These are phyloP conservation scores for Trichacis sp. DNA, from an alignment of 2,888 invertebrate species.

Conservation along the genomic window DNA sequence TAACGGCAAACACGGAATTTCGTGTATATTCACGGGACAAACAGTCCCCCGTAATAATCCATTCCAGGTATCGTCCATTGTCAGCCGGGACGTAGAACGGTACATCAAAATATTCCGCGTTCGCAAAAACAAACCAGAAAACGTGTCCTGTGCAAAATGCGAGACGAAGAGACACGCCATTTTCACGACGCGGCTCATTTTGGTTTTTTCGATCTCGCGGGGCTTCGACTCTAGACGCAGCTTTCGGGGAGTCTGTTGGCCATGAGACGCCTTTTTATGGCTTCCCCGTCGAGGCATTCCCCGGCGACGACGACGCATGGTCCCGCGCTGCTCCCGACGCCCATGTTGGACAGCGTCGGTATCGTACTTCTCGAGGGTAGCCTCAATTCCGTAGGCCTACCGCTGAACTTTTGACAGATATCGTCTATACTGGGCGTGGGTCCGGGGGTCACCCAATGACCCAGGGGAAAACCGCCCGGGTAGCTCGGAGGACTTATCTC, in stretches of 20 bases:
- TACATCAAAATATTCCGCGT: slow-evolving; percentile 15
- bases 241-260: slow-evolving; percentile 89
- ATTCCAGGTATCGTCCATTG: neutral
- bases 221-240: slow-evolving; percentile 77
- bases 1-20: neutral
- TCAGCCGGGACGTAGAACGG: neutral
- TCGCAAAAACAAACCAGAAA: slow-evolving; percentile 26
- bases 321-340: slow-evolving; percentile 55
- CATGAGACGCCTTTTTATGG: slow-evolving; percentile 88
- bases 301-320: slow-evolving; percentile 65
- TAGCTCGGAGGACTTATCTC: slow-evolving; percentile 67
- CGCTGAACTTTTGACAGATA: slow-evolving; percentile 64
- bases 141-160: slow-evolving; percentile 18
- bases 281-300: slow-evolving; percentile 81
- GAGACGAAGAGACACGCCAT: slow-evolving; percentile 33
- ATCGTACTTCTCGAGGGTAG: slow-evolving; percentile 64
- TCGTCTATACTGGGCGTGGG: slow-evolving; percentile 68
- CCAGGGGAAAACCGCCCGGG: slow-evolving; percentile 62
- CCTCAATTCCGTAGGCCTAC: slow-evolving; percentile 65
- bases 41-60: neutral
- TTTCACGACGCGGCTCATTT: slow-evolving; percentile 17
- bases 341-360: slow-evolving; percentile 54
- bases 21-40: neutral
- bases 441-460: slow-evolving; percentile 71
- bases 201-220: slow-evolving; percentile 12